phyloP scores from a whole-genome alignment of 2,113 vertebrate genomes.

The Pollachius pollachius region DNA sequence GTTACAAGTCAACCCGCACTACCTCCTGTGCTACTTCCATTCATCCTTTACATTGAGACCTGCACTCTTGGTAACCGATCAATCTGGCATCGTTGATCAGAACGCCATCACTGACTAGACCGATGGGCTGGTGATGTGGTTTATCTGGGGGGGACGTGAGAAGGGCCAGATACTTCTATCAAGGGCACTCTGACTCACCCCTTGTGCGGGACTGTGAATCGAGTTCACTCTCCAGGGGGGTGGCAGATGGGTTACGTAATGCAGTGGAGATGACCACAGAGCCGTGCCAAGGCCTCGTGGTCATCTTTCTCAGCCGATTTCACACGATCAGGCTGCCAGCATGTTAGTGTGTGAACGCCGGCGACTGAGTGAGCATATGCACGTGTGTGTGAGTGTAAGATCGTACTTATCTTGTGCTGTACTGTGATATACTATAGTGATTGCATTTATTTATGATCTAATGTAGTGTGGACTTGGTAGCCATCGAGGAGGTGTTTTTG shows the following conservation, averaged over 20 bases:
- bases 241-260: constrained; percentile 64
- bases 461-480: no score
- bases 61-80: no score
- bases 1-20: no score
- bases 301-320: constrained; percentile 1
- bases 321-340: constrained; percentile 1
- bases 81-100: no score
- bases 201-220: constrained; percentile 28
- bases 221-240: constrained; percentile 30
- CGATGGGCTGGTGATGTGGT: no score
- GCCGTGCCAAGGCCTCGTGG: constrained; percentile 22
- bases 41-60: no score
- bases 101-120: no score
- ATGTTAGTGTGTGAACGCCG: not conserved
- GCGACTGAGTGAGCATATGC: not conserved
- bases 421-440: no score
- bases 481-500: no score
- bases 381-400: not conserved
- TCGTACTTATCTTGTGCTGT: not conserved
- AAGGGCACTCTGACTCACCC: constrained; percentile 12
- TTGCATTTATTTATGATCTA: no score
- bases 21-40: no score
- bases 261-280: constrained; percentile 7
- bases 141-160: not conserved
- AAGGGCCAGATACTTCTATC: not conserved